Evolutionary conservation across 2,888 invertebrate species (phyloP), one percentile per base, ranked within the genome.

Genomic region (Poecilus cupreus): DNA sequence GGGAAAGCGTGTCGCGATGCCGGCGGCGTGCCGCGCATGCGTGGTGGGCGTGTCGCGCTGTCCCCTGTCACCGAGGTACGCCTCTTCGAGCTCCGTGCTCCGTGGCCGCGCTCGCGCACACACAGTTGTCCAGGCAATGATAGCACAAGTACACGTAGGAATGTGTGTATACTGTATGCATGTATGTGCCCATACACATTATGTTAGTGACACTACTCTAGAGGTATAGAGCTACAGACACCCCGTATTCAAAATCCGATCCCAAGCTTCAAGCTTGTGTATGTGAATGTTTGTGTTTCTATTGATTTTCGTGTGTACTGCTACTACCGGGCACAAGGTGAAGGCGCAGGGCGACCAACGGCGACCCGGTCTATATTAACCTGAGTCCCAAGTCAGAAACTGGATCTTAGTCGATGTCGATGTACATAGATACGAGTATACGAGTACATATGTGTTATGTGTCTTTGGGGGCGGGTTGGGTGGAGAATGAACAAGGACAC

Each of bases 1-100:
- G 81, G 81, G 24, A 43, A 26, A 32, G 26, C 22, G 46, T 75
- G 75, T 81, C 81, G 81, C 60, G 75, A 20, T 75, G 46, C 26
- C 43, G 49, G 20, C 75, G 24, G 26, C 24, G 46, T 16, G 26
- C 64, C 10, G 81, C 81, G 81, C 81, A 81, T 81, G 81, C 81
- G 81, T 75, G 74, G 81, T 54, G 80, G 81, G 81, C 81, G 81
- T 81, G 81, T 81, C 81, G 49, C 75, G 64, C 13, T 81, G 81
- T 81, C 81, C 81, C 81, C 81, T 81, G 81, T 81, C 81, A 74
- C 74, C 46, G 26, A 11, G 24, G 74, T 49, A 75, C 81, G 81
- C 81, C 81, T 75, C 74, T 75, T 54, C 51, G 11, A 11, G 20
- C 20, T 54, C 20, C 11, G 22, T 54, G 10, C 1, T 20, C 26